A percentile compares a stretch with the other conserved stretches of the same genome.
These are phyloP conservation scores for Lagodon rhomboides DNA, from an alignment of 2,797 vertebrate species.

Conservation along the genomic window DNA sequence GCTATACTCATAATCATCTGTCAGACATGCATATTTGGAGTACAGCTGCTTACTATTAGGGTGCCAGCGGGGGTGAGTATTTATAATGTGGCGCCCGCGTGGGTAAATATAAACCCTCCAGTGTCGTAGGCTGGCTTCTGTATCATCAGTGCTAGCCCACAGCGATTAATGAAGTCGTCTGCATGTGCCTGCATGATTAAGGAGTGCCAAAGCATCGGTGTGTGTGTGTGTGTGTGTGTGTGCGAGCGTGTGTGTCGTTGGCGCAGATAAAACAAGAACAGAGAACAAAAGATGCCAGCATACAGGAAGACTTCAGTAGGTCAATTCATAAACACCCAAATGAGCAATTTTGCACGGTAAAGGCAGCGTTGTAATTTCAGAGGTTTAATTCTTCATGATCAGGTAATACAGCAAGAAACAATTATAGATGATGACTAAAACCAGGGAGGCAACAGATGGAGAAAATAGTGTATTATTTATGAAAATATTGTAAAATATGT, in stretches of 20 bases:
- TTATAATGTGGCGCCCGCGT: constrained; percentile 62
- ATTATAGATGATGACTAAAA: constrained; percentile 37
- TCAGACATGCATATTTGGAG: constrained; percentile 68
- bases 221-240: constrained; percentile 30
- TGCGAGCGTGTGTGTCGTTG: constrained; percentile 21
- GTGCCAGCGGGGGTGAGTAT: constrained; percentile 63
- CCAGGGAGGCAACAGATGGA: constrained; percentile 7
- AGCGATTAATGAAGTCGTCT: constrained; percentile 81
- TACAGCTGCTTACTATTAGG: constrained; percentile 65
- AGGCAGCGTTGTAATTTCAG: constrained; percentile 21
- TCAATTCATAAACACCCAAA: constrained; percentile 41
- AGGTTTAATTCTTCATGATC: constrained; percentile 32
- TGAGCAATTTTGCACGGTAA: constrained; percentile 9
- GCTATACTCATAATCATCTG: constrained; percentile 62
- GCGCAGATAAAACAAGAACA: constrained; percentile 62
- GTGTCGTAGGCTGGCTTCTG: constrained; percentile 58
- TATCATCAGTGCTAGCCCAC: constrained; percentile 71
- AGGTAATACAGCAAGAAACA: constrained; percentile 40
- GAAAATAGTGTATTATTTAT: constrained; percentile 53
- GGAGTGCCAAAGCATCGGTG: constrained; percentile 46
- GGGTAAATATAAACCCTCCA: constrained; percentile 63
- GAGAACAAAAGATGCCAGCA: constrained; percentile 63
- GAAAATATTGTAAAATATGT: constrained; percentile 59
- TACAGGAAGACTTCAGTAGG: constrained; percentile 27
- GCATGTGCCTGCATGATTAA: constrained; percentile 80